Evolutionary conservation across 1,140 invertebrate species (phyloP), one percentile per base, ranked within the genome.

Genomic region (Zaprionus davidi): DNA sequence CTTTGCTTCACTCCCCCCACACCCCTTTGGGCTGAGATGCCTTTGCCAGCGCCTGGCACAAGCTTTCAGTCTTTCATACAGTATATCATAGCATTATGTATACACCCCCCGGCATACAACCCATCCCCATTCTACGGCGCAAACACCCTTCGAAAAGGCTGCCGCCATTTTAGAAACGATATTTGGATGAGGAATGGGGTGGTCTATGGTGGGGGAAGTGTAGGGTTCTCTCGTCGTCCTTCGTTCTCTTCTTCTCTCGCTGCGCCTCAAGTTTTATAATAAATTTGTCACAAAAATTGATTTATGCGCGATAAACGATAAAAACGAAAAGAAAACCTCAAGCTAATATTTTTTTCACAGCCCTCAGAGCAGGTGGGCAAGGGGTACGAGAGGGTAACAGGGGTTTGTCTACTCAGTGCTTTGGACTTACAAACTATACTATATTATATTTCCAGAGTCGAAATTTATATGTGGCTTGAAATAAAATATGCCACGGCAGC

Each of bases 271-370:
- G 66, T 82, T 88, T 91, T 84, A 91, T 91, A 91, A 91, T 91
- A 91, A 91, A 91, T 91, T 91, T 91, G 87, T 91, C 87, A 91
- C 83, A 91, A 84, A 91, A 91, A 91, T 91, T 91, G 87, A 91
- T 91, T 91, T 91, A 91, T 91, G 86, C 59, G 87, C 88, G 87
- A 91, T 91, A 91, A 91, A 91, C 78, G 83, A 91, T 91, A 91
- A 86, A 83, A 81, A 78, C 74, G 41, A 87, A 60, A 64, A 69
- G 28, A 53, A 60, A 70, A 66, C 65, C 41, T 65, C 31, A n/a
- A 71, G 56, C 56, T 71, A 76, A 76, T 75, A 70, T 75, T 71
- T 71, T 71, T 44, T 76, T 55, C 46, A 62, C 41, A 58, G 17
- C 36, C 44, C 34, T 22, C 20, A 20, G n/a, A 4, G 20, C 15